phyloP scores from a whole-genome alignment of 2,113 vertebrate species.

The Anarhynchus alexandrinus region DNA sequence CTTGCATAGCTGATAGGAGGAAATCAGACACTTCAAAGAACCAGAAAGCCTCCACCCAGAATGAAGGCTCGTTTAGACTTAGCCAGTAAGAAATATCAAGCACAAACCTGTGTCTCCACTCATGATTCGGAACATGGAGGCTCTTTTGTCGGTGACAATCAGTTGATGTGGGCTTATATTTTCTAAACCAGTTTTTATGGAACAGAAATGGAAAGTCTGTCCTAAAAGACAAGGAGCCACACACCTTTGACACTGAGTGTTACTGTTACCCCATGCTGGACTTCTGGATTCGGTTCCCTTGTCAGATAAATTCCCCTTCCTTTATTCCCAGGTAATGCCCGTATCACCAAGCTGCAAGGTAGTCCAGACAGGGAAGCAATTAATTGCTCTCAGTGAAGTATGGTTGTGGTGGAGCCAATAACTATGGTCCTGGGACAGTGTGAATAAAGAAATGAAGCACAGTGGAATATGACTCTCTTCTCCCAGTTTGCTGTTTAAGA shows the following conservation, averaged over 20 bases:
- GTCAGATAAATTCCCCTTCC: not conserved
- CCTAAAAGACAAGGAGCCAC: not conserved
- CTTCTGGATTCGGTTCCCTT: not conserved
- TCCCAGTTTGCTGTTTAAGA: not conserved
- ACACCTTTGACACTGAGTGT: not conserved
- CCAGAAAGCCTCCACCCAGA: not conserved
- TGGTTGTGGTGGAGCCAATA: not conserved
- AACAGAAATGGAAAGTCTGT: not conserved
- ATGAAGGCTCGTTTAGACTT: not conserved
- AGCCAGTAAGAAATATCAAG: not conserved
- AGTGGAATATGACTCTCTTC: not conserved
- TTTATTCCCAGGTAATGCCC: not conserved
- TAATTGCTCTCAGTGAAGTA: not conserved
- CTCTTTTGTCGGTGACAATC: not conserved
- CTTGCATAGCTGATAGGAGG: not conserved
- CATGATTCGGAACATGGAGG: not conserved
- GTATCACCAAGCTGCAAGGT: not conserved
- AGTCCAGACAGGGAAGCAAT: not conserved
- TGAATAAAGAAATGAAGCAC: not conserved
- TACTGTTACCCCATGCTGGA: not conserved
- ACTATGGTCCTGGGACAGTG: fast-evolving
- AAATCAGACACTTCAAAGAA: not conserved
- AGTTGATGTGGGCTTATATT: not conserved
- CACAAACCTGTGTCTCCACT: not conserved
- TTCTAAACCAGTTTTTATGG: not conserved